Evolutionary conservation across 2,797 vertebrate species (phyloP), one percentile per base, ranked within the genome.

Genomic region (Platyrinchus mystaceus): DNA sequence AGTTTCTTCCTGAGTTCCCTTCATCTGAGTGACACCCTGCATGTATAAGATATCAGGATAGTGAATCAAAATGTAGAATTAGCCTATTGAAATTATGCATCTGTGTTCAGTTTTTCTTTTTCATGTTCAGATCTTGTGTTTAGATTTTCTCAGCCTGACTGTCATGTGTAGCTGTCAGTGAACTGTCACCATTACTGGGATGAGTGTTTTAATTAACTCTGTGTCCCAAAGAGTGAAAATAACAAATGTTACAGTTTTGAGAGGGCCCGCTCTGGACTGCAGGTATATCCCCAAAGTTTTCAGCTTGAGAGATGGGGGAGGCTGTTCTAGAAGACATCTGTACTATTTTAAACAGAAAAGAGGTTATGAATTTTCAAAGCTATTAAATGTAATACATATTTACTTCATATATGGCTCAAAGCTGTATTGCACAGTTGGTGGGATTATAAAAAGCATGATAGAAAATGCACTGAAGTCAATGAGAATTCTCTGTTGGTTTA

Each of bases 41-140:
- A 75, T 86, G 83, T 87, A 63, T 92, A 87, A 84, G 79, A 59
- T 55, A 91, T 20, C 66, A 76, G 62, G 59, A 78, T 60, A n/a
- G 36, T 59, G 73, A 84, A 85, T 55, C n/a, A 89, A 91, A 84
- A 71, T 80, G 75, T 91, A 52, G 69, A 80, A 66, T 94, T 83
- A 78, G 36, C 26, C 58, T 75, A 19, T n/a, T 85, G 64, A 93
- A 94, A 75, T 71, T 6, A 58, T 44, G 7, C 39, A 7, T 58
- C 26, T 84, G 5, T 83, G 52, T 59, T 88, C 26, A 58, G 23
- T 2, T 27, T 27, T 60, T 47, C 50, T 56, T 87, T 43, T 56
- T 37, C 5, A 8, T 82, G 62, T 92, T 87, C 52, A 49, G 67
- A 70, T 86, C 81, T 84, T 2, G 3, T 80, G 71, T 83, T 92